A percentile compares a stretch with the other conserved stretches of the same genome.
phyloP scores from a whole-genome alignment of 2,797 vertebrate genomes.

The Percopsis omiscomaycus region DNA sequence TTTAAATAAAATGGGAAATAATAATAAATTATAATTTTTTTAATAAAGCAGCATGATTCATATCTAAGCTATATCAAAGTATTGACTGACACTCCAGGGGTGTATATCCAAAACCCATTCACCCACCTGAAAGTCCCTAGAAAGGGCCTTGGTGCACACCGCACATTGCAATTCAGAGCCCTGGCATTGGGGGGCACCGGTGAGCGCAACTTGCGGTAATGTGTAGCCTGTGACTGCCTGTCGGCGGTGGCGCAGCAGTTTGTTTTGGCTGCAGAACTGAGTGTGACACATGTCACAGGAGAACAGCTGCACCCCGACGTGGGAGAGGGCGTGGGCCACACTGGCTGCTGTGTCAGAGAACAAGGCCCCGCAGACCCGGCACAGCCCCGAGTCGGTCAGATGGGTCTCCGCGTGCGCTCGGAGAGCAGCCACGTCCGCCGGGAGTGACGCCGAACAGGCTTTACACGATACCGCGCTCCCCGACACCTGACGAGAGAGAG shows the following conservation, averaged over 20 bases:
- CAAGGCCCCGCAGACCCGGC: conserved; percentile 87
- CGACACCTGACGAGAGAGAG: conserved; percentile 42
- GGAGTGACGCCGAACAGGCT: conserved; percentile 83
- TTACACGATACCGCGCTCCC: conserved; percentile 76
- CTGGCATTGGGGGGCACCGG: conserved; percentile 56
- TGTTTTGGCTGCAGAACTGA: conserved; percentile 90
- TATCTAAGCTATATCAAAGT: neutral
- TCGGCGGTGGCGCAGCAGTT: conserved; percentile 88
- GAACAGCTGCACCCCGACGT: conserved; percentile 91
- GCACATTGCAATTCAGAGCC: conserved; percentile 81
- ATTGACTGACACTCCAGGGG: neutral
- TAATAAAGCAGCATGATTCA: neutral
- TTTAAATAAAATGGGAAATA: too few species aligned
- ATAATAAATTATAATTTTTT: too few species aligned
- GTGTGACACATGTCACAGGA: conserved; percentile 92
- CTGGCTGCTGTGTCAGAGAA: conserved; percentile 83
- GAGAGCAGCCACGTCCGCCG: conserved; percentile 84
- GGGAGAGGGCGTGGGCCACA: conserved; percentile 85
- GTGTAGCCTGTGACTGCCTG: conserved; percentile 81
- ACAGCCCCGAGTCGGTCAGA: conserved; percentile 86
- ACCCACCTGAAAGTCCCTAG: conserved; percentile 87
- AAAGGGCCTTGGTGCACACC: conserved; percentile 82
- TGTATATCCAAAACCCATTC: neutral
- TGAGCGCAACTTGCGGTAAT: conserved; percentile 71
- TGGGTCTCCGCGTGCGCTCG: conserved; percentile 87